A percentile compares a stretch with the other conserved stretches of the same genome.
These are phyloP conservation scores for Dermochelys coriacea DNA, from an alignment of 2,797 vertebrate species.

Conservation along the genomic window DNA sequence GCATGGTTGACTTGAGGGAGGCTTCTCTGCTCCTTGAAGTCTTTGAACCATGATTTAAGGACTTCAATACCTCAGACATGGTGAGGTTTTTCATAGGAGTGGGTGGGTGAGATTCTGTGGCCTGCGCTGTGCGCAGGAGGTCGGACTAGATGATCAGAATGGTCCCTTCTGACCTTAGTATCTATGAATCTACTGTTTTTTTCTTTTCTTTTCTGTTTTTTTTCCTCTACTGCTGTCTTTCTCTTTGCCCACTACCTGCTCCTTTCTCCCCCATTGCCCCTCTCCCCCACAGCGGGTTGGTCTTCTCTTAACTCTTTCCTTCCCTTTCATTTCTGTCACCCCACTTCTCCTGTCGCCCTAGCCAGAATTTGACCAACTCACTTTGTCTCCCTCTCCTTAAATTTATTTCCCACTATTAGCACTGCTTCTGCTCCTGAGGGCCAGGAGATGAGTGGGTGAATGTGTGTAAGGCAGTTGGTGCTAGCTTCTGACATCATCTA, in stretches of 20 bases:
- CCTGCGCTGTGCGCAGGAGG: too few species aligned
- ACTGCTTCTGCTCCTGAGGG: background rate
- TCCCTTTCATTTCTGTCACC: background rate
- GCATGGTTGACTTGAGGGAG: too few species aligned
- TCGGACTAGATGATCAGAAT: too few species aligned
- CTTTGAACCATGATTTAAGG: too few species aligned
- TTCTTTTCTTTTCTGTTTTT: too few species aligned
- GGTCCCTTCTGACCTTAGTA: too few species aligned
- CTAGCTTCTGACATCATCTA: background rate
- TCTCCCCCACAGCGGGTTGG: background rate
- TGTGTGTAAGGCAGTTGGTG: background rate
- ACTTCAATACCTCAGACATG: too few species aligned
- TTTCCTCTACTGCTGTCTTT: background rate
- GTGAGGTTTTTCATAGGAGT: too few species aligned
- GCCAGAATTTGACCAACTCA: background rate
- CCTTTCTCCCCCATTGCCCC: background rate
- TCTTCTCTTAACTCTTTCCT: background rate
- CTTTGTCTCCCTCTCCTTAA: background rate
- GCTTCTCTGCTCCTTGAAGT: too few species aligned
- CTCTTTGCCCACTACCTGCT: background rate
- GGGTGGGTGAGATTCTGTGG: too few species aligned
- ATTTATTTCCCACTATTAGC: background rate
- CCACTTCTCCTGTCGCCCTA: background rate
- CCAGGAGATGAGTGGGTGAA: background rate
- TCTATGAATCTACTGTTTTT: too few species aligned